These are phyloP conservation scores for Amblyjoppa fuscipennis DNA, from an alignment of 2,888 invertebrate species.

Conservation along the genomic window DNA sequence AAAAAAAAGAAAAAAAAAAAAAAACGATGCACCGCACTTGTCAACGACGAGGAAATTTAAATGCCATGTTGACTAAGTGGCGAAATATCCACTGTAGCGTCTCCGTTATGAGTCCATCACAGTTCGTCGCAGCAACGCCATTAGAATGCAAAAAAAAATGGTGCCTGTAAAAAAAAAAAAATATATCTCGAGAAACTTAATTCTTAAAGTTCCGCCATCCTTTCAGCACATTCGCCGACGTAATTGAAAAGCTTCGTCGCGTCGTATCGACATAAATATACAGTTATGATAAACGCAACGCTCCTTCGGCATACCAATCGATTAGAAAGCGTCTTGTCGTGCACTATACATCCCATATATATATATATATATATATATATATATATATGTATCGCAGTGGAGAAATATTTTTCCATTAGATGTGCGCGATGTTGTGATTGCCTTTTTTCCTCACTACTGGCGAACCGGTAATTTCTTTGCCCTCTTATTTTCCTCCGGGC, in stretches of 20 bases:
- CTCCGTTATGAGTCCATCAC: neutral
- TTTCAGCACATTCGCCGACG: neutral
- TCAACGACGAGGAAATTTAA: too few relatives aligned
- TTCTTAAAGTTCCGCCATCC: neutral
- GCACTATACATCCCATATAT: neutral
- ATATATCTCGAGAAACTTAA: conserved; percentile 4
- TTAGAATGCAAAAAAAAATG: conserved; percentile 8
- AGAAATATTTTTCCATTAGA: conserved; percentile 38
- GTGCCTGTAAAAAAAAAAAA: neutral
- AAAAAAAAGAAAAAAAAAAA: too few relatives aligned
- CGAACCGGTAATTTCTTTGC: neutral
- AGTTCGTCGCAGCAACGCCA: neutral
- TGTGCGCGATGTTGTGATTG: conserved; percentile 23
- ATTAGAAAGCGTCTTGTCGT: conserved; percentile 4
- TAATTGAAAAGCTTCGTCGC: conserved; percentile 39
- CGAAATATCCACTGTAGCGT: too few relatives aligned
- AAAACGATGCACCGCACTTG: neutral
- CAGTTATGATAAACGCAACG: conserved; percentile 8
- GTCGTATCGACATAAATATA: conserved; percentile 20
- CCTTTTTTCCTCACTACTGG: conserved; percentile 3
- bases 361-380: neutral
- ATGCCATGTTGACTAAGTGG: too few relatives aligned
- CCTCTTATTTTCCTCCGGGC: neutral
- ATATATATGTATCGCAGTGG: neutral
- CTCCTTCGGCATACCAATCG: neutral